These are phyloP conservation scores for Ginglymostoma cirratum DNA, from an alignment of 2,113 vertebrate species.

Conservation along the genomic window DNA sequence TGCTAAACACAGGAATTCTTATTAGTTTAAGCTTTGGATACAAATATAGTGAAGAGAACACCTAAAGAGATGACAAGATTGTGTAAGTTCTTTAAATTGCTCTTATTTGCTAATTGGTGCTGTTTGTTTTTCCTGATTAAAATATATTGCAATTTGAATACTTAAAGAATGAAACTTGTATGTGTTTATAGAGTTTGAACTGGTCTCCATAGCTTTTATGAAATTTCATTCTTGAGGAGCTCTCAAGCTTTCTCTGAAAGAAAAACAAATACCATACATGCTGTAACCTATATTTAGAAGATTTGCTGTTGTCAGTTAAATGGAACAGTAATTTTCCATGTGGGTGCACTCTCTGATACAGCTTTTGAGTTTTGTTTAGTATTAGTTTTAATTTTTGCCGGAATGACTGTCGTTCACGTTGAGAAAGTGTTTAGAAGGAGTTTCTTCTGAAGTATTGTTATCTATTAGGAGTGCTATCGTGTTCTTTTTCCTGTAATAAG, in stretches of 20 bases:
- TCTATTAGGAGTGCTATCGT: neutral
- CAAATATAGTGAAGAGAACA: neutral
- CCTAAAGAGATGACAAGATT: neutral
- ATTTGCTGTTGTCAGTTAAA: no score
- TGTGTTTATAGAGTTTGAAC: neutral
- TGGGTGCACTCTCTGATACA: neutral
- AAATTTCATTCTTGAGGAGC: neutral
- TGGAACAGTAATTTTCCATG: neutral
- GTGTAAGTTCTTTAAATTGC: neutral
- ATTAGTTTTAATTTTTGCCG: neutral
- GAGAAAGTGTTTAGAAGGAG: neutral
- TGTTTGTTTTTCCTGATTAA: neutral
- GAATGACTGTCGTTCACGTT: neutral
- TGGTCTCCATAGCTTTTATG: neutral
- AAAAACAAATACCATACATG: neutral
- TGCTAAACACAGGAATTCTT: neutral
- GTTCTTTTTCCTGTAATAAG: neutral
- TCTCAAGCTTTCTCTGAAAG: neutral
- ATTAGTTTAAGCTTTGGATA: neutral
- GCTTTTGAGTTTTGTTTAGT: neutral
- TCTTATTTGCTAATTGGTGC: neutral
- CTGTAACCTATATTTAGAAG: neutral
- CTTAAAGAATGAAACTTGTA: neutral
- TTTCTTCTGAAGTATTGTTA: neutral
- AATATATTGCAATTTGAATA: neutral